Evolutionary conservation across 35 echinoderm and acorn worm genomes (phyloP), one percentile per base, ranked within the genome.

Genomic region (Apostichopus californicus): DNA sequence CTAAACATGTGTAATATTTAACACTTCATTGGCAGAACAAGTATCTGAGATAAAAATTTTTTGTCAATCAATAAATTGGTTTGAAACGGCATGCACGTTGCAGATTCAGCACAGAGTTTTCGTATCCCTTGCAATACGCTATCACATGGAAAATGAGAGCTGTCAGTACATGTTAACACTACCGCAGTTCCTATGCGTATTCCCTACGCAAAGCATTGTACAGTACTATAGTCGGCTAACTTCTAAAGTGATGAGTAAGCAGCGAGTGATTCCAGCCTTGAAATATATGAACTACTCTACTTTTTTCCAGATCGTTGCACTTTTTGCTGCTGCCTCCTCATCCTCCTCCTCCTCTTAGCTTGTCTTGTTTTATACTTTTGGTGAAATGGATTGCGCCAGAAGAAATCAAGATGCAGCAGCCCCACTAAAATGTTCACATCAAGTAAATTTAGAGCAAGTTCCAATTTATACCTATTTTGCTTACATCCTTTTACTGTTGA

Each of bases 371-470:
- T 55, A n/a, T 28, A 52, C 25, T 52, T 20, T 20, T 55, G 10
- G 46, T 83, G 28, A 83, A 83, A 83, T 83, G 80, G 80, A 54
- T 56, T 83, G 34, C 20, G 80, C 56, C 80, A 83, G 52, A 83
- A 83, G 56, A 83, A 83, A 75, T 56, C 52, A 83, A 55, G 80
- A 15, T n/a, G 71, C 71, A 75, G 52, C 4, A 80, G 78, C 52
- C 80, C 56, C 28, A 55, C 11, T 56, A 81, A 83, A 55, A 83
- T 83, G 80, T 54, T 57, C 80, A 83, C 52, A 83, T 83, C 12
- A 26, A 57, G 80, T 56, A 83, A 58, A 83, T 83, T 83, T 83
- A 26, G 80, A 83, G 80, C 80, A 83, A 83, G 80, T 54, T 83
- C 80, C 55, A 83, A 20, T 56, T 83, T 57, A 83, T 54, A 56